phyloP scores from a whole-genome alignment of 2,113 vertebrate species.

The Eretmochelys imbricata region DNA sequence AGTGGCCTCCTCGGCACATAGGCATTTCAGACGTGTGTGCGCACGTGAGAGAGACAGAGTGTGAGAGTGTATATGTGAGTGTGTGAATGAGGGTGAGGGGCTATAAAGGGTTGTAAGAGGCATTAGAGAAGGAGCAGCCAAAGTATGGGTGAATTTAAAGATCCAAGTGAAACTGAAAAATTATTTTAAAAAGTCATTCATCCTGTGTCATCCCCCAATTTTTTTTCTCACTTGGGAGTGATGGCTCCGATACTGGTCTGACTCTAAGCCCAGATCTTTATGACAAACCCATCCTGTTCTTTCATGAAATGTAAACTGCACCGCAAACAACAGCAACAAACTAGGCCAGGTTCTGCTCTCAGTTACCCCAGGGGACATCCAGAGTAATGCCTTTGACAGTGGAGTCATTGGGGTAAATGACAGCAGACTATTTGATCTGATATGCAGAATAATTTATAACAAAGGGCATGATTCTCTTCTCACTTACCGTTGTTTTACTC shows the following conservation, averaged over 20 bases:
- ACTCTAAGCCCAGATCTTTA: constrained; percentile 20
- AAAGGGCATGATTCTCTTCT: constrained; percentile 16
- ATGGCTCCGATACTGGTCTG: constrained; percentile 38
- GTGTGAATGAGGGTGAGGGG: not conserved
- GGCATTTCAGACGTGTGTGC: rapidly evolving
- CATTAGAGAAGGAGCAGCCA: not conserved
- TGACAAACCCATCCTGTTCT: constrained; percentile 56
- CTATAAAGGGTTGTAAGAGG: not conserved
- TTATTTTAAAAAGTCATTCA: constrained; percentile 49
- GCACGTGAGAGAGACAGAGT: not conserved
- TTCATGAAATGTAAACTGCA: constrained; percentile 42
- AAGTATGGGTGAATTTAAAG: not conserved
- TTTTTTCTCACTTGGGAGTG: constrained; percentile 49
- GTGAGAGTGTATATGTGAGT: too few species aligned
- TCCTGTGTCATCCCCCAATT: not conserved
- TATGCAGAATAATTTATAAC: constrained; percentile 24
- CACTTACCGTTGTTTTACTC: not conserved
- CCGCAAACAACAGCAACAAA: not conserved
- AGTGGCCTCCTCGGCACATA: rapidly evolving
- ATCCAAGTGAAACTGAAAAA: constrained; percentile 39
- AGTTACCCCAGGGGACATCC: not conserved
- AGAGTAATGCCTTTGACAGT: constrained; percentile 38
- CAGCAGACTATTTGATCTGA: constrained; percentile 35
- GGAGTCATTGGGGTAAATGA: constrained; percentile 31
- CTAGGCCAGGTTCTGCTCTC: not conserved